Conservation (phyloP, 2,888 invertebrate species). For the Polydrusus cervinus region DNA sequence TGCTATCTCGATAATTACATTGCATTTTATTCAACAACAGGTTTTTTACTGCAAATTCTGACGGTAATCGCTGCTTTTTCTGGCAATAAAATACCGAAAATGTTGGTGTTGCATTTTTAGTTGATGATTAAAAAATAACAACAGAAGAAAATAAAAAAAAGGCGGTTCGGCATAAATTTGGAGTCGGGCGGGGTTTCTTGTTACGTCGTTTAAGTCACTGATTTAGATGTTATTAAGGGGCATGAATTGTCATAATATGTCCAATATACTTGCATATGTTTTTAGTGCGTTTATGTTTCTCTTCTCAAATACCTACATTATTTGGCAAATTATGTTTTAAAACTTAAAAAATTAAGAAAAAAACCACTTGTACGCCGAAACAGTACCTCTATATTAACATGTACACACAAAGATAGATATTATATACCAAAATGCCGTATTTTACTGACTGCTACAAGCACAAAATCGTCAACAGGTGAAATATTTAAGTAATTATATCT, state of each 20-base stretch:
- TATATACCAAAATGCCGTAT: no score
- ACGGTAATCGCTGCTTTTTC: slow-evolving; percentile 29
- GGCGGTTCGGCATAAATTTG: slow-evolving; percentile 9
- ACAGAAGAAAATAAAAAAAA: slow-evolving; percentile 1
- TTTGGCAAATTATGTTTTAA: no score
- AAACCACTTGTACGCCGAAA: no score
- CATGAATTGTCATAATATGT: not conserved
- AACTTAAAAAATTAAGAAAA: no score
- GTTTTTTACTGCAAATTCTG: slow-evolving; percentile 27
- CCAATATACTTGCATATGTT: no score
- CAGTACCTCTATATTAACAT: no score
- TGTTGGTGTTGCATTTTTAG: slow-evolving; percentile 21
- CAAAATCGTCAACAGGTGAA: no score
- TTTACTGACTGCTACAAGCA: no score
- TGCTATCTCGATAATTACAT: slow-evolving; percentile 33
- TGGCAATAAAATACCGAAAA: slow-evolving; percentile 39
- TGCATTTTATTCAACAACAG: slow-evolving; percentile 29
- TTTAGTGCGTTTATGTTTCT: no score
- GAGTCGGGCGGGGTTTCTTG: slow-evolving; percentile 19
- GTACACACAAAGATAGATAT: no score
- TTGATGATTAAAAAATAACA: slow-evolving; percentile 24
- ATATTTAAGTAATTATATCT: no score
- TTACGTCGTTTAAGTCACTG: slow-evolving; percentile 19
- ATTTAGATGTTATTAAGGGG: not conserved
- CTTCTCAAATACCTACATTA: no score